Evolutionary conservation across 1,140 invertebrate species (phyloP), one percentile per base, ranked within the genome.

Genomic region (Sarcophaga peregrina): DNA sequence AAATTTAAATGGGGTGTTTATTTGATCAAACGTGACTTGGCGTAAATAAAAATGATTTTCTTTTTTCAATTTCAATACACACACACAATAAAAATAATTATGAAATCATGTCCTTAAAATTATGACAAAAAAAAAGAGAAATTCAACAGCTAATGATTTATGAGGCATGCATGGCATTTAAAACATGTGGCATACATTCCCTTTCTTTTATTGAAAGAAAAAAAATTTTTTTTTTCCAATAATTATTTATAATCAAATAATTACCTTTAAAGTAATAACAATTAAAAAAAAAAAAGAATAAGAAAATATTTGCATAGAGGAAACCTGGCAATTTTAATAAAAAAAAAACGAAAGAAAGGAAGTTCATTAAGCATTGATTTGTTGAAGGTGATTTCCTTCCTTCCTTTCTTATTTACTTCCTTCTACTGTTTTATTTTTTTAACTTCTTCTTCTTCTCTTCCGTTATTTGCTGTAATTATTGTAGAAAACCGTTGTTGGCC

Each of bases 331-430:
- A 37, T 37, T 37, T 37, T 1, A 4, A 37, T 37, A 37, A 37
- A 37, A 37, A 37, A 37, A 37, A 37, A 37, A n/a, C n/a, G n/a
- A n/a, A 37, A 37, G 25, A 37, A 37, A 45, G n/a, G 75, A 78
- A 78, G 75, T 78, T 78, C 75, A 78, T 78, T 47, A n/a, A 78
- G 75, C 50, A 47, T 52, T 78, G 75, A 78, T 78, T 52, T 78
- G 75, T 78, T 50, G 62, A 58, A 58, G 54, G n/a, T 78, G 75
- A 78, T 78, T 78, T 78, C 75, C 75, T 78, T 78, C 75, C 75
- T n/a, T 58, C 13, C 54, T 37, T 37, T 37, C 25, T 37, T 37
- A 37, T 37, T 37, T 37, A 37, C 25, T 37, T 37, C 25, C 25
- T 37, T 37, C 25, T 37, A 37, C 25, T 37, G 25, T 37, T 37